Percentiles rank a stretch among this genome's conserved stretches.
phyloP scores from a whole-genome alignment of 2,113 vertebrate species.

The Hyperopisus bebe region DNA sequence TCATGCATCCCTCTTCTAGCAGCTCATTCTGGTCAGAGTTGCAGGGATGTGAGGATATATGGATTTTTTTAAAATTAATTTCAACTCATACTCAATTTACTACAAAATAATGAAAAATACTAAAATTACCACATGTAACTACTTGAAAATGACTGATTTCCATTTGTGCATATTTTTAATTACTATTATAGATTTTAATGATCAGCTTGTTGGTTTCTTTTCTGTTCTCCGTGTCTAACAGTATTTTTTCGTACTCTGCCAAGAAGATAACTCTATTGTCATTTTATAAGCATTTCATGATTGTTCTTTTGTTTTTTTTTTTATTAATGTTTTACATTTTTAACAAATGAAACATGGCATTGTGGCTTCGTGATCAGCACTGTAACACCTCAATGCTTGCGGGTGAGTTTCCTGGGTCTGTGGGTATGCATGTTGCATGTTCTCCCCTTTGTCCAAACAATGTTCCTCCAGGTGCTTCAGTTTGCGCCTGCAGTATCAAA shows the following conservation, averaged over 20 bases:
- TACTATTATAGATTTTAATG: not conserved
- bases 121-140: not conserved
- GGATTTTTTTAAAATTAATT: not conserved
- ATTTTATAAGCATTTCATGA: not conserved
- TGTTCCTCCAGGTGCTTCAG: not conserved
- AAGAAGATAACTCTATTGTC: not conserved
- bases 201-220: not conserved
- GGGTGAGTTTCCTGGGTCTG: not conserved
- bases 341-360: not conserved
- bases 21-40: not conserved
- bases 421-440: not conserved
- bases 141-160: not conserved
- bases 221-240: not conserved
- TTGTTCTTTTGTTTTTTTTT: not conserved
- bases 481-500: not conserved
- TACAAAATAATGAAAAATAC: not conserved
- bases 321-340: not conserved
- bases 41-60: not conserved
- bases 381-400: not conserved
- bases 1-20: not conserved
- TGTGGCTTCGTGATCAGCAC: not conserved
- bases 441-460: not conserved
- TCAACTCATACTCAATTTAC: not conserved
- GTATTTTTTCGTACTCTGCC: not conserved
- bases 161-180: not conserved